A percentile compares a stretch with the other conserved stretches of the same genome.
Evolutionary conservation across 2,113 vertebrate genomes (phyloP).

Genomic region (Pao palembangensis): DNA sequence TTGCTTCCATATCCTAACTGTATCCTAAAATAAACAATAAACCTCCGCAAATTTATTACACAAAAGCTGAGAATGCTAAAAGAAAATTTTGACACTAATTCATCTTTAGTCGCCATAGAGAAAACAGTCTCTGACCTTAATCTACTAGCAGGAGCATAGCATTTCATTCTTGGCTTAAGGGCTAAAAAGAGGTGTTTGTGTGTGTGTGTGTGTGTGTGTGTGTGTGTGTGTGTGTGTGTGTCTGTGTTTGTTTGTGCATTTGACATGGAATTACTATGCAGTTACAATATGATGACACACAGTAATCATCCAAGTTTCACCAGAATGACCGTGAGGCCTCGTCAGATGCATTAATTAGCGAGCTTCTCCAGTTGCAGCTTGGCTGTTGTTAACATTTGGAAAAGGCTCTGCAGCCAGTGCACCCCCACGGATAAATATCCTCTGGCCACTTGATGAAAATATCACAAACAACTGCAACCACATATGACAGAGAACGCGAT

Average conservation of each 20-base stretch:
- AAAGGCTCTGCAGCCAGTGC: conserved; percentile 44
- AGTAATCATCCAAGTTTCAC: conserved; percentile 65
- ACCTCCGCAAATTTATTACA: conserved; percentile 58
- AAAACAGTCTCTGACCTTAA: conserved; percentile 62
- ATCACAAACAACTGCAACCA: conserved; percentile 69
- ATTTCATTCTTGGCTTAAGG: conserved; percentile 53
- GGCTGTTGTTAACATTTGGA: conserved; percentile 61
- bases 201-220: conserved; percentile 42
- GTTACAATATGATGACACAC: conserved; percentile 75
- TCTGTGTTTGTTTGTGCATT: conserved; percentile 39
- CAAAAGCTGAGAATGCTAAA: conserved; percentile 30
- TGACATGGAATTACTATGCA: conserved; percentile 68
- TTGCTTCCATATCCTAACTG: conserved; percentile 62
- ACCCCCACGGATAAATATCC: conserved; percentile 72
- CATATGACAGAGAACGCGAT: conserved; percentile 51
- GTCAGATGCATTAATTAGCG: conserved; percentile 69
- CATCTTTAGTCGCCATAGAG: conserved; percentile 59
- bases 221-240: conserved; percentile 42
- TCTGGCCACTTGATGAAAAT: conserved; percentile 68
- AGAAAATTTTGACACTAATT: conserved; percentile 45
- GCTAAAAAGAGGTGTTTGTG: conserved; percentile 47
- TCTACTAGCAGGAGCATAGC: conserved; percentile 49
- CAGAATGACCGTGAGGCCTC: conserved; percentile 40
- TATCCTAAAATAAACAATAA: conserved; percentile 58
- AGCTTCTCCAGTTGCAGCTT: conserved; percentile 47